Evolutionary conservation across 2,888 invertebrate genomes (phyloP).

Genomic region (Platycnemis pennipes): DNA sequence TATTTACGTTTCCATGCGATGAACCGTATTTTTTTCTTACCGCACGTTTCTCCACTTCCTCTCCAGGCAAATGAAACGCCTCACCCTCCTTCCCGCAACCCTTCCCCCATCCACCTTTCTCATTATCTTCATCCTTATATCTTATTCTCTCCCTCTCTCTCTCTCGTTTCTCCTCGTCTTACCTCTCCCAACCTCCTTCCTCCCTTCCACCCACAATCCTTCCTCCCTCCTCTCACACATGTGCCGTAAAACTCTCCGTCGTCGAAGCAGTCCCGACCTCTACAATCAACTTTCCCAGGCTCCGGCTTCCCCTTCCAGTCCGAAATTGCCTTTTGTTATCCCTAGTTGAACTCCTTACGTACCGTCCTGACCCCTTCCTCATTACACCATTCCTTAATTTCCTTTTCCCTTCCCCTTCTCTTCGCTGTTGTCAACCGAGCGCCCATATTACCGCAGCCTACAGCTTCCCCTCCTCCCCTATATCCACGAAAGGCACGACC

Average conservation of each 20-base stretch:
- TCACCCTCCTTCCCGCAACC: not conserved
- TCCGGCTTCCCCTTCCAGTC: not conserved
- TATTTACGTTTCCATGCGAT: not conserved
- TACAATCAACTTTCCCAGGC: constrained; percentile 60
- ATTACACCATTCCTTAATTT: constrained; percentile 56
- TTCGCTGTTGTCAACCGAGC: not conserved
- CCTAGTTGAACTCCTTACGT: constrained; percentile 19
- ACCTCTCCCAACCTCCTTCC: not conserved
- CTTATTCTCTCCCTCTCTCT: not conserved
- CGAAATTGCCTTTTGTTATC: constrained; percentile 50
- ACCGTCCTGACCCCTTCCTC: constrained; percentile 50
- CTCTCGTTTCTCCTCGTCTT: not conserved
- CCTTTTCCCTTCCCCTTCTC: not conserved
- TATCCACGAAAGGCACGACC: not conserved
- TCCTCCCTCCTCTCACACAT: not conserved
- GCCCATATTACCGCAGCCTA: not conserved
- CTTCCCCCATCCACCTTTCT: not conserved
- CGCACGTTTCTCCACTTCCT: not conserved
- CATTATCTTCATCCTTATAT: not conserved
- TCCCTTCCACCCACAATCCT: not conserved
- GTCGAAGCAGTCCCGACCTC: constrained; percentile 38
- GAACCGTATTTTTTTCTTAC: not conserved
- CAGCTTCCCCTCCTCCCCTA: not conserved
- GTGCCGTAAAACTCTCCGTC: not conserved
- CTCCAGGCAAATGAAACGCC: not conserved